Conservation (phyloP, 2,113 vertebrate species). For the Grammomys dolichurus region DNA sequence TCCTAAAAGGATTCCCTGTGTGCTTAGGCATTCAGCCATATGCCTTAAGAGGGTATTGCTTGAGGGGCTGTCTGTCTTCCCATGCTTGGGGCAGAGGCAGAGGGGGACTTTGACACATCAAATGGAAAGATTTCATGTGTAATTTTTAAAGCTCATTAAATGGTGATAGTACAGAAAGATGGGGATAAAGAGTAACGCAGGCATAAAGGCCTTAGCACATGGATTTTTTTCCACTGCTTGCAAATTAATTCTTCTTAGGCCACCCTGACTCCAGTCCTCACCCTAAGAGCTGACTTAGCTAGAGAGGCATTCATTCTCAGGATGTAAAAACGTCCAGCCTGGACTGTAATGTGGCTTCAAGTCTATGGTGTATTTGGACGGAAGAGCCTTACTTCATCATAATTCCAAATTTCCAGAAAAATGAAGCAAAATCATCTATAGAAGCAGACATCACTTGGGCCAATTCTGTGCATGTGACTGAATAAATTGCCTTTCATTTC, state of each 20-base stretch:
- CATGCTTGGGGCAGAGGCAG: constrained; percentile 69
- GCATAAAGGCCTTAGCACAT: neutral
- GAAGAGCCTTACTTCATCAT: constrained; percentile 62
- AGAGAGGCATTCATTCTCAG: constrained; percentile 70
- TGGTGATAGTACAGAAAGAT: constrained; percentile 22
- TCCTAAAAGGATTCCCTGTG: constrained; percentile 50
- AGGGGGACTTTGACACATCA: constrained; percentile 49
- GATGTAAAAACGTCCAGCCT: neutral
- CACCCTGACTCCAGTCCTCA: neutral
- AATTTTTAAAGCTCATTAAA: constrained; percentile 56
- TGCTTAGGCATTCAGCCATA: constrained; percentile 70
- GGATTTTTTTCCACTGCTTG: constrained; percentile 51
- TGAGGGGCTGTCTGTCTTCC: constrained; percentile 9
- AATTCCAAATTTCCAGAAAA: constrained; percentile 77
- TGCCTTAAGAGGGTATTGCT: constrained; percentile 57
- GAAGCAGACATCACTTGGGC: constrained; percentile 66
- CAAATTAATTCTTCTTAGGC: constrained; percentile 52
- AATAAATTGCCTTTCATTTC: constrained; percentile 76
- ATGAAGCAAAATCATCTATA: constrained; percentile 71
- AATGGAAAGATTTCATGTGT: constrained; percentile 48
- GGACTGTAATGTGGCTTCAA: neutral
- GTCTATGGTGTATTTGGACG: constrained; percentile 3
- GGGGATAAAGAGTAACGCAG: constrained; percentile 31
- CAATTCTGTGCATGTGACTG: constrained; percentile 83
- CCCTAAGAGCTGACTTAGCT: constrained; percentile 53